Evolutionary conservation across 1,140 invertebrate genomes (phyloP).

Genomic region (Carcinoscorpius rotundicauda): DNA sequence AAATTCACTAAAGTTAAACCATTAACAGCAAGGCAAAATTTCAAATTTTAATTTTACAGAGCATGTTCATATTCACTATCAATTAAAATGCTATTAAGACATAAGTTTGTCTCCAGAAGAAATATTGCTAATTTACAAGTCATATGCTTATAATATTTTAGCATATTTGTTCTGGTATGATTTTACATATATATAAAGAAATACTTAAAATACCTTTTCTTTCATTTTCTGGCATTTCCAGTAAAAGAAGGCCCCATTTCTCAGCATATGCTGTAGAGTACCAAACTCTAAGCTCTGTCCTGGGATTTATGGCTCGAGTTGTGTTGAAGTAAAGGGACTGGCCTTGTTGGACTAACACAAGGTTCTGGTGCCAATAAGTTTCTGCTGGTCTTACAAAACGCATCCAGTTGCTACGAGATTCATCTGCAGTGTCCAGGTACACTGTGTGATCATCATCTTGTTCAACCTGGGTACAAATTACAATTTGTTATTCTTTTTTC

Average conservation of each 20-base stretch:
- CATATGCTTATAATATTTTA: too few relatives aligned
- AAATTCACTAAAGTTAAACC: too few relatives aligned
- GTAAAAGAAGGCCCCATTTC: constrained; percentile 35
- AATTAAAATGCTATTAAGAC: too few relatives aligned
- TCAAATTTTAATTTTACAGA: too few relatives aligned
- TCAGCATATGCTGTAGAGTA: constrained; percentile 46
- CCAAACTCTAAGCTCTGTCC: constrained; percentile 52
- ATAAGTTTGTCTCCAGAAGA: too few relatives aligned
- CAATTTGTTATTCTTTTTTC: background rate
- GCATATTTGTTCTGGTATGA: too few relatives aligned
- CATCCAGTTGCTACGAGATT: constrained; percentile 71
- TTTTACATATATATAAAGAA: too few relatives aligned
- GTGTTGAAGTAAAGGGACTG: constrained; percentile 54
- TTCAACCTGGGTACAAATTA: constrained; percentile 22
- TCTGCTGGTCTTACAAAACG: constrained; percentile 56
- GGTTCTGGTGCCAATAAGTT: constrained; percentile 51
- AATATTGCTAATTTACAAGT: too few relatives aligned
- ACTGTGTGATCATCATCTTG: constrained; percentile 29
- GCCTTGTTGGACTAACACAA: constrained; percentile 52
- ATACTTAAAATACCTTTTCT: constrained; percentile 26
- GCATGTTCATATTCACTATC: too few relatives aligned
- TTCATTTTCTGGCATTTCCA: constrained; percentile 33
- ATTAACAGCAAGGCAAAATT: too few relatives aligned
- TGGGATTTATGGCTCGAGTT: constrained; percentile 44
- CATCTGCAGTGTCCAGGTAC: constrained; percentile 47